Evolutionary conservation across 2,888 invertebrate species (phyloP), one percentile per base, ranked within the genome.

Genomic region (Hermaeophaga mercurialis): DNA sequence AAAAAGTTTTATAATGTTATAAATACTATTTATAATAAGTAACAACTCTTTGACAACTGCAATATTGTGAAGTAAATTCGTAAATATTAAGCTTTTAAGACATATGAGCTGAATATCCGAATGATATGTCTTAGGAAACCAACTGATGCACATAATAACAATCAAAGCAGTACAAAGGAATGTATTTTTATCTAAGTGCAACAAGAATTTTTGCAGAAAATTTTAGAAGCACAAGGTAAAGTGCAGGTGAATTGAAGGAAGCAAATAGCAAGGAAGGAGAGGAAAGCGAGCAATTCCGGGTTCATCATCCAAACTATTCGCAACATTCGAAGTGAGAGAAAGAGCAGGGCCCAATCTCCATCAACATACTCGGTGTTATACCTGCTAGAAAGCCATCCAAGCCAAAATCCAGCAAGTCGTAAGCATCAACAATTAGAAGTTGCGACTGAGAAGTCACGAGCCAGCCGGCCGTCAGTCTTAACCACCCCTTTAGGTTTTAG

Each of bases 351-450:
- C 50, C 56, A 59, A 59, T 59, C 53, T 57, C 41, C 60, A 57
- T 60, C 60, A 60, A 48, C 57, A 57, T 57, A 52, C 46, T 50
- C 50, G 46, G 52, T 50, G 47, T 52, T 54, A 53, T 56, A 56
- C 54, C 57, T 60, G 44, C 47, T 57, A 57, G 36, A 50, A 57
- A 60, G 34, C 48, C 52, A 55, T 48, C 57, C 60, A 41, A 56
- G 33, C 41, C 54, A 44, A 57, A 56, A 56, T 54, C 56, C 50
- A 45, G 47, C 56, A 36, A 54, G 55, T 41, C 46, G 47, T 53
- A 55, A 53, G 49, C 62, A 55, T 59, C 69, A 68, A 70, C 73
- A 73, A 74, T 75, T 74, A 73, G 67, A 70, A 22, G 39, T 54
- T 53, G 52, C 59, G 49, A 49, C 41, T 50, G 50, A 56, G 39